Conservation (phyloP, 1,140 invertebrate genomes). For the Monochamus saltuarius region DNA sequence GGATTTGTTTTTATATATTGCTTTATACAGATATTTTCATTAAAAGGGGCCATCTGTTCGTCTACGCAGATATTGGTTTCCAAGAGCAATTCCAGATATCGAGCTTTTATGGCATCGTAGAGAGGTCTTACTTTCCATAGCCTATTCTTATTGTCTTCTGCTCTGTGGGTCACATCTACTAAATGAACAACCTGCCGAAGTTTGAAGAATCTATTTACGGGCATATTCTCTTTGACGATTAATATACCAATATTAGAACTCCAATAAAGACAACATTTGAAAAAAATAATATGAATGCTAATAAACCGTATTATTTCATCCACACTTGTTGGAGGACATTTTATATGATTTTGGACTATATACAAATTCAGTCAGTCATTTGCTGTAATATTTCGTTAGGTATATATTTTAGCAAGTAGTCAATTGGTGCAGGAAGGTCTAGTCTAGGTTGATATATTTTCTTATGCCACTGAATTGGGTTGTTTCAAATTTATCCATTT, state of each 20-base stretch:
- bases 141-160: conserved; percentile 14
- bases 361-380: conserved; percentile 28
- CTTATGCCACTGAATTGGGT: too few species aligned
- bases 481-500: too few species aligned
- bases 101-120: conserved; percentile 10
- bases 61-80: conserved; percentile 34
- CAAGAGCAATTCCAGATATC: conserved; percentile 9
- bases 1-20: conserved; percentile 31
- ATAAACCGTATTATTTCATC: conserved; percentile 29
- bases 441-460: too few species aligned
- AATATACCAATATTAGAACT: conserved; percentile 9
- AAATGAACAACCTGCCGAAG: conserved; percentile 16
- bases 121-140: conserved; percentile 20
- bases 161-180: conserved; percentile 12
- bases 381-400: conserved; percentile 16
- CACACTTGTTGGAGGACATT: conserved; percentile 19
- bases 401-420: conserved; percentile 19
- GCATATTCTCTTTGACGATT: conserved; percentile 17
- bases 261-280: conserved; percentile 23
- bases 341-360: conserved; percentile 15
- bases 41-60: conserved; percentile 44
- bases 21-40: conserved; percentile 37
- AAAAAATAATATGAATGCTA: conserved; percentile 26
- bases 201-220: conserved; percentile 22
- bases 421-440: conserved; percentile 4